These are phyloP conservation scores for Tupaia tana DNA, from an alignment of 2,113 vertebrate species.

Conservation along the genomic window DNA sequence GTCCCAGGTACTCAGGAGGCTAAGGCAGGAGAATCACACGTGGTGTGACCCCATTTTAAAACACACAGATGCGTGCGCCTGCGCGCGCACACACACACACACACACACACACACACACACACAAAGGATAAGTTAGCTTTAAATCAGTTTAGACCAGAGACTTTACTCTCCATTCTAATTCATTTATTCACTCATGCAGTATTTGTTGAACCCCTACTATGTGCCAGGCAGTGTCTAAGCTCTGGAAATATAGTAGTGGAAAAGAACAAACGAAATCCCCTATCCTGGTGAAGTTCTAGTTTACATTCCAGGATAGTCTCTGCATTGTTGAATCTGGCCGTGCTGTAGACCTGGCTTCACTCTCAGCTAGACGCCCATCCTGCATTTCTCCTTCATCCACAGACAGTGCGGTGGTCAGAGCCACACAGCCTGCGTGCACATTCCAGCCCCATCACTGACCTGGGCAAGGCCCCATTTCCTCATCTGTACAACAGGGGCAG, in stretches of 20 bases:
- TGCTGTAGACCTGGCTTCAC: neutral
- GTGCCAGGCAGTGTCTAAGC: neutral
- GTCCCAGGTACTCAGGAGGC: too few species aligned
- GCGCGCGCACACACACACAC: too few species aligned
- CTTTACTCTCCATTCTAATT: neutral
- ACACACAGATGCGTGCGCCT: too few species aligned
- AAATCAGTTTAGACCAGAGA: neutral
- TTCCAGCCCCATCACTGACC: neutral
- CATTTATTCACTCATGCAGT: neutral
- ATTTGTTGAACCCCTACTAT: neutral
- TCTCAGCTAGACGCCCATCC: neutral
- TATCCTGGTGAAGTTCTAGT: neutral
- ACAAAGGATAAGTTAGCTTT: too few species aligned
- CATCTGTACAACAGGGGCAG: neutral
- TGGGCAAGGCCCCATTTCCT: neutral
- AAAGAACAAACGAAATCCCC: neutral
- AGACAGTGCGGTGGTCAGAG: neutral
- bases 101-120: too few species aligned
- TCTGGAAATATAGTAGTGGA: too few species aligned
- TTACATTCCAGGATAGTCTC: neutral
- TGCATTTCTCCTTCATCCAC: fast-evolving
- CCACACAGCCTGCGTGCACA: neutral
- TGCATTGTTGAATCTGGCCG: neutral
- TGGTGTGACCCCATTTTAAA: too few species aligned
- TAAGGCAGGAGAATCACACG: too few species aligned